Evolutionary conservation across 92 coral and sea anemone species (phyloP).

Genomic region (Epizoanthus scotinus): DNA sequence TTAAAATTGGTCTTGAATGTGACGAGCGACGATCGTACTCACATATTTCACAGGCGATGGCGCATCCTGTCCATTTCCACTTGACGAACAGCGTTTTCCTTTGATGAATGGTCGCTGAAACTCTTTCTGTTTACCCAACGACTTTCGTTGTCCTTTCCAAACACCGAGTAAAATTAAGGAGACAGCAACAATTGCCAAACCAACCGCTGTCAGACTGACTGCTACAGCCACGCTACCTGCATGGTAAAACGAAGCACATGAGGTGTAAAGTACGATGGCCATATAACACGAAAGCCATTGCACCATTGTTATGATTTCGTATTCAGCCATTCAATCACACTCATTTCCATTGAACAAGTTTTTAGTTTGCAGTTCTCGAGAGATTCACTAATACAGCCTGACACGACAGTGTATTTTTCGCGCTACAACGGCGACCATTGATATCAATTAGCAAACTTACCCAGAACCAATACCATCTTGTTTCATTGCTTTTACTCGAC

Average conservation of each 20-base stretch:
- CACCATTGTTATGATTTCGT: conserved; percentile 15
- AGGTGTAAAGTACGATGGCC: neutral
- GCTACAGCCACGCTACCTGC: neutral
- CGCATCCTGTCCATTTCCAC: neutral
- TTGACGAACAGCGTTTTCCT: neutral
- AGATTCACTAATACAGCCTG: too few species aligned
- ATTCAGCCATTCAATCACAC: conserved; percentile 17
- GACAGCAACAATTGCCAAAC: neutral
- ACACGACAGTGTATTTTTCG: neutral
- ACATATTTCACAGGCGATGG: conserved; percentile 4
- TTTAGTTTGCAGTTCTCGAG: conserved; percentile 2
- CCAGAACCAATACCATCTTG: neutral
- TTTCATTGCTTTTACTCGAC: neutral
- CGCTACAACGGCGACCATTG: neutral
- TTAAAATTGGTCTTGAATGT: neutral
- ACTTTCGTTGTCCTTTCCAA: conserved; percentile 15
- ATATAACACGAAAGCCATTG: neutral
- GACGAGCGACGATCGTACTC: conserved; percentile 12
- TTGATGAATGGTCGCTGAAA: conserved; percentile 28
- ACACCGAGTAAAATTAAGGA: neutral
- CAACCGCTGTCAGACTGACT: neutral
- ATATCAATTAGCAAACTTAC: neutral
- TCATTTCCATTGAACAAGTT: neutral
- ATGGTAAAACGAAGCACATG: conserved; percentile 3
- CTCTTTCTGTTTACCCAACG: conserved; percentile 11